Evolutionary conservation across 1,140 invertebrate genomes (phyloP).

Genomic region (Drosophila virilis): DNA sequence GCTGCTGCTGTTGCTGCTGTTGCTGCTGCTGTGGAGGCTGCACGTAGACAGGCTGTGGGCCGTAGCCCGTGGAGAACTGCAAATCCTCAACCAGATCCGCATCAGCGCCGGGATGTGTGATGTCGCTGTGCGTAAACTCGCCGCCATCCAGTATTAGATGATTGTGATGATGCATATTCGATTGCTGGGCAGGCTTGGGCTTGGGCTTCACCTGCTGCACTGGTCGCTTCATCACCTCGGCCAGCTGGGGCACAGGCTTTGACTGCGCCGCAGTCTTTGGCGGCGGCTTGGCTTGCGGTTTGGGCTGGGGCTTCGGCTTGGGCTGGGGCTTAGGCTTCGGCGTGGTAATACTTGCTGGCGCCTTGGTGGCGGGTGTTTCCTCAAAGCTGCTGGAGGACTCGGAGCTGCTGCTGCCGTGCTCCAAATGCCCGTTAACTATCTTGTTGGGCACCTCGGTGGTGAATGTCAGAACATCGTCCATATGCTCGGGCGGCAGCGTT

Average conservation of each 20-base stretch:
- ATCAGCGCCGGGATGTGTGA: conserved; percentile 82
- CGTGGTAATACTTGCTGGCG: conserved; percentile 27
- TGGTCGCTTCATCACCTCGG: conserved; percentile 54
- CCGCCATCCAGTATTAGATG: conserved; percentile 62
- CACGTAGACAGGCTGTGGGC: conserved; percentile 72
- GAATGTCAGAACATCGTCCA: conserved; percentile 61
- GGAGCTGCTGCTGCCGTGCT: conserved; percentile 69
- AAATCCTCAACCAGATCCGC: conserved; percentile 80
- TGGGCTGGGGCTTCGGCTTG: conserved; percentile 7
- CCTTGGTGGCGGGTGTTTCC: conserved; percentile 50
- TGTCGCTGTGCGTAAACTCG: conserved; percentile 83
- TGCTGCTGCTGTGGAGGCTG: conserved; percentile 58
- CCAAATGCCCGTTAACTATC: conserved; percentile 54
- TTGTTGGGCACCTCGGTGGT: conserved; percentile 79
- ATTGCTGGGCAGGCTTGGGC: conserved; percentile 32
- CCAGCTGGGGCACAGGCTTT: conserved; percentile 55
- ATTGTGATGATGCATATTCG: conserved; percentile 66
- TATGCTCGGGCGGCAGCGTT: conserved; percentile 66
- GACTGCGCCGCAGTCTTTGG: conserved; percentile 23
- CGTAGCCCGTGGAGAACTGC: conserved; percentile 82
- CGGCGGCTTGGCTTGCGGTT: conserved; percentile 19
- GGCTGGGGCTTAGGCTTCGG: neutral
- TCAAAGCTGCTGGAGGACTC: conserved; percentile 80
- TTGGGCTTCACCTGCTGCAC: conserved; percentile 49
- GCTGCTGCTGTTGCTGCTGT: conserved; percentile 10